These are phyloP conservation scores for Diarsia brunnea DNA, from an alignment of 2,888 invertebrate species.

Conservation along the genomic window DNA sequence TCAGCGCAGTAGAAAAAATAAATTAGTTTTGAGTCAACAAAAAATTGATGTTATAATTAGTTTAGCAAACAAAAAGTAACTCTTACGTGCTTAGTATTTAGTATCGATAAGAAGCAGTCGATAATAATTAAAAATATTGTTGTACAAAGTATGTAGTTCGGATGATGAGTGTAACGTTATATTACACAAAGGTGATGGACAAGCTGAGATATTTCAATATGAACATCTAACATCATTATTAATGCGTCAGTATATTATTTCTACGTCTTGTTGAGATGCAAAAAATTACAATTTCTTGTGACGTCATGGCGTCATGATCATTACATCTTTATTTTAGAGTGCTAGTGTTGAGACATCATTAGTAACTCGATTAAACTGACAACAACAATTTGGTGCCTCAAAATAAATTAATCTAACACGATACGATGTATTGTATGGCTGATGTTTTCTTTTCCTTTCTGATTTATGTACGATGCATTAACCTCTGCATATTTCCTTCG, in stretches of 20 bases:
- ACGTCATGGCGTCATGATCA: neutral
- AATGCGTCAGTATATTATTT: neutral
- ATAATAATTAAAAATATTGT: conserved; percentile 61
- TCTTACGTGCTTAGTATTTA: conserved; percentile 69
- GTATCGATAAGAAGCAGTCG: conserved; percentile 50
- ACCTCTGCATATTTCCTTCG: neutral
- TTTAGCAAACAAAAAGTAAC: conserved; percentile 71
- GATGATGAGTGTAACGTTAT: conserved; percentile 16
- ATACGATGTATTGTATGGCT: neutral
- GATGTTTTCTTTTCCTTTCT: neutral
- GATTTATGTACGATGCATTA: neutral
- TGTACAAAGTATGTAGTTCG: conserved; percentile 38
- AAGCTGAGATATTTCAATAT: conserved; percentile 19
- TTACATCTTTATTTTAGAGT: neutral
- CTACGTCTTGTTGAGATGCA: neutral
- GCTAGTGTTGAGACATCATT: neutral
- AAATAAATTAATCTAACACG: neutral
- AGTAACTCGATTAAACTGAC: conserved; percentile 7
- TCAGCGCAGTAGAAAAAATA: conserved; percentile 80
- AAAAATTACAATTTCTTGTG: conserved; percentile 7
- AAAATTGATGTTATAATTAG: conserved; percentile 87
- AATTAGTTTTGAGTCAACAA: conserved; percentile 83
- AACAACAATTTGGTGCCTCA: neutral
- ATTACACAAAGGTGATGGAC: conserved; percentile 21
- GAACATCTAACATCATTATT: conserved; percentile 27